Conservation (phyloP, 2,888 invertebrate genomes). For the Drosophila neutralis region DNA sequence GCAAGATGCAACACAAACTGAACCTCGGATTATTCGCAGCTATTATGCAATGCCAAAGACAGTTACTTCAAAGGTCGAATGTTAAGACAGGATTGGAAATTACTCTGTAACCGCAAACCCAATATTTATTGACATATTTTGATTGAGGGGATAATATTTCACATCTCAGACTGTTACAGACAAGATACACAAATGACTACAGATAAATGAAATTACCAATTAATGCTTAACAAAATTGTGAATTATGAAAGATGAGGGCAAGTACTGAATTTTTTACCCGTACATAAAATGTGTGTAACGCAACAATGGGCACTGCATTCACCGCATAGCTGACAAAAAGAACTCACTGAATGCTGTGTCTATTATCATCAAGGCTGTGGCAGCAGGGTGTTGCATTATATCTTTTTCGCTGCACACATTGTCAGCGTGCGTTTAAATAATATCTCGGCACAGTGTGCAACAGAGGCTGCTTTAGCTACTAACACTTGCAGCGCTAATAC, state of each 20-base stretch:
- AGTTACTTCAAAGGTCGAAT: constrained; percentile 2
- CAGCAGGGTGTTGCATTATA: constrained; percentile 38
- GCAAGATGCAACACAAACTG: background rate
- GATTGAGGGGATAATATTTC: background rate
- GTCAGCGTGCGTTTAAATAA: constrained; percentile 23
- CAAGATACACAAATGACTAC: background rate
- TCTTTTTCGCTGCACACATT: constrained; percentile 70
- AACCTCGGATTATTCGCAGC: constrained; percentile 38
- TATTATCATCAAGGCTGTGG: constrained; percentile 14
- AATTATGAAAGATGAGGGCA: background rate
- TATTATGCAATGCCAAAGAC: constrained; percentile 41
- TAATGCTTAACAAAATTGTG: background rate
- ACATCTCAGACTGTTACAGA: background rate
- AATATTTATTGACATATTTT: background rate
- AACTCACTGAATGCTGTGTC: constrained; percentile 16
- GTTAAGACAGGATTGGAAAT: too few relatives aligned
- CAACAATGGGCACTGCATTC: constrained; percentile 49
- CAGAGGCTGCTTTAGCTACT: background rate
- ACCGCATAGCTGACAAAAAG: constrained; percentile 40
- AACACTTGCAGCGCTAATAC: constrained; percentile 22
- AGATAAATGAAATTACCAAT: background rate
- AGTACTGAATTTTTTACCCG: background rate
- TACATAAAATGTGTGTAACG: constrained; percentile 16
- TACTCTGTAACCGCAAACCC: background rate
- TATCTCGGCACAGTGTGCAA: constrained; percentile 20